Evolutionary conservation across 2,888 invertebrate genomes (phyloP), one percentile per base, ranked within the genome.

Genomic region (Dynastes tityus): DNA sequence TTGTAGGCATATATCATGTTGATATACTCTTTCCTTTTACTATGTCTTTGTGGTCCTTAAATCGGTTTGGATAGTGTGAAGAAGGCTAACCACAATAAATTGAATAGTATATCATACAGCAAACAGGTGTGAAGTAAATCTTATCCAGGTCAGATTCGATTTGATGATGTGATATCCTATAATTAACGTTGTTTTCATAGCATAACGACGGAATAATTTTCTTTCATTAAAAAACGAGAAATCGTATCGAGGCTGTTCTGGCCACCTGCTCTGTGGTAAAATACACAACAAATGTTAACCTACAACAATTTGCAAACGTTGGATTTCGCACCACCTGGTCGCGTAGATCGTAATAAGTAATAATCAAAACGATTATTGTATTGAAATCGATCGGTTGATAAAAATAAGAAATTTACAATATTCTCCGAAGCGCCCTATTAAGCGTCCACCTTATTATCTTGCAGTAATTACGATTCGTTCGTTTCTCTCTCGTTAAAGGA

Each of bases 331-430:
- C 63, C 63, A 63, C 29, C 63, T 63, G 63, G 27, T 63, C 29
- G 11, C 3, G 63, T 5, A 11, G 13, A 63, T 32, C 29, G 63
- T n/a, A 55, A 4, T n/a, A 32, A 29, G 32, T 63, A 67, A 27
- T 67, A 27, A 49, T 45, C 49, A 16, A n/a, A 49, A 67, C 45
- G 45, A 67, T 45, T 67, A 67, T n/a, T 32, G 64, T 13, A 49
- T 49, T 45, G 45, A 67, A 63, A 63, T 13, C 29, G 63, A 63
- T 63, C 63, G 29, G 32, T 11, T 11, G 45, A 49, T 22, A 22
- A 67, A 67, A 67, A 16, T 40, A 67, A 67, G 16, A 67, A 45
- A 67, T 67, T 67, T 22, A 45, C 16, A 67, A 67, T 29, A 63
- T 63, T 63, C 32, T 9, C 29, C 8, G 32, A 32, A 32, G 11